phyloP scores from a whole-genome alignment of 2,113 vertebrate genomes.

The Amazona vittata region DNA sequence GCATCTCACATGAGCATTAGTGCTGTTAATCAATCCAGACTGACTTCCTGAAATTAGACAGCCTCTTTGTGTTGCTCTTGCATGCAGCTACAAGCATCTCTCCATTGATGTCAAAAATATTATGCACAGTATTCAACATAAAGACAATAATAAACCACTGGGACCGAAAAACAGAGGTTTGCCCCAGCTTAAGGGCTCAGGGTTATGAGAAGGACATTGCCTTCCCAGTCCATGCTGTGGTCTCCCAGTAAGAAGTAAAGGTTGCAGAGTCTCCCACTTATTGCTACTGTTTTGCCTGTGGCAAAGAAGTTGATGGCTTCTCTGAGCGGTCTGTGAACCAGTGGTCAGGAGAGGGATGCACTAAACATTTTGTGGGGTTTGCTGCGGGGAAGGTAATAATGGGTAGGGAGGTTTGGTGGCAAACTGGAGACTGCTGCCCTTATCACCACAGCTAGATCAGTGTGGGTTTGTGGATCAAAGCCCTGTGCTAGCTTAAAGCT shows the following conservation, averaged over 20 bases:
- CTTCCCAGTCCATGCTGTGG: not conserved
- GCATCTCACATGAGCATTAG: not conserved
- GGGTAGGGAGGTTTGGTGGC: not conserved
- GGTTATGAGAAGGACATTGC: not conserved
- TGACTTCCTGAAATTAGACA: not conserved
- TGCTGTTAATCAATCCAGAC: not conserved
- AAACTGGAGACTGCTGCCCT: not conserved
- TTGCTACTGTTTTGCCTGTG: not conserved
- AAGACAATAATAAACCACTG: not conserved
- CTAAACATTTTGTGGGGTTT: not conserved
- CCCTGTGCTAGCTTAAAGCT: not conserved
- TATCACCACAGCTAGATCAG: not conserved
- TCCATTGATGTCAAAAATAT: not conserved
- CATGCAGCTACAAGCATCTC: not conserved
- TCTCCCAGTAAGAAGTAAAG: not conserved
- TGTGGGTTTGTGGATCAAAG: not conserved
- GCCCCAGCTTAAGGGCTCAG: not conserved
- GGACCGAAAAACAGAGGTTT: not conserved
- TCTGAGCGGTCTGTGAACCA: not conserved
- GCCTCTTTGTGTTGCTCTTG: not conserved
- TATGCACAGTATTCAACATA: not conserved
- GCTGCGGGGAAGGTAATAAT: not conserved
- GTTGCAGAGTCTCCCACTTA: not conserved
- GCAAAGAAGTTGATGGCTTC: not conserved
- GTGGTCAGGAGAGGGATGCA: not conserved